These are phyloP conservation scores for Varroa destructor DNA, from an alignment of 1,140 invertebrate species.

Conservation along the genomic window DNA sequence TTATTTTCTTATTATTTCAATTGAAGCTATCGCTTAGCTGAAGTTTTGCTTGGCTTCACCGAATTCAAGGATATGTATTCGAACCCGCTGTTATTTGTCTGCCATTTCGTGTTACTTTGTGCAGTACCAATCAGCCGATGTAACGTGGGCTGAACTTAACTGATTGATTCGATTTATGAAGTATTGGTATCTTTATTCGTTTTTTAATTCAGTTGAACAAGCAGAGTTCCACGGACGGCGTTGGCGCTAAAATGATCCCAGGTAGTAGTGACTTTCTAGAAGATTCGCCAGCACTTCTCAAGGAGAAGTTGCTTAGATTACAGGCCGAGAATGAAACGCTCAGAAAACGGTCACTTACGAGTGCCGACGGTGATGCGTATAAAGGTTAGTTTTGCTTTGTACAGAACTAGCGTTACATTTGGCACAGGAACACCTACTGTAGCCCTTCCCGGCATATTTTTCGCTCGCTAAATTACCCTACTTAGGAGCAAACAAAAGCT, in stretches of 20 bases:
- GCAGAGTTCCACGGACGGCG: neutral
- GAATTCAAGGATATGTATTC: no score
- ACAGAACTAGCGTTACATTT: neutral
- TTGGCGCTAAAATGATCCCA: slow-evolving; percentile 2
- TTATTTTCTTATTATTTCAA: no score
- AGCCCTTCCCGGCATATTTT: neutral
- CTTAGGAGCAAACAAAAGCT: no score
- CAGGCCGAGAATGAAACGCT: slow-evolving; percentile 15
- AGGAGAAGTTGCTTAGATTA: slow-evolving; percentile 14
- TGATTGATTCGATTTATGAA: no score
- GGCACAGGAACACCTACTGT: neutral
- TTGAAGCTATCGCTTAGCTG: no score
- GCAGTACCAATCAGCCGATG: no score
- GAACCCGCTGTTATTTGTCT: no score
- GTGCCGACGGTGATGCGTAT: slow-evolving; percentile 9
- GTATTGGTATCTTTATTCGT: no score
- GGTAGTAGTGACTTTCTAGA: slow-evolving; percentile 7
- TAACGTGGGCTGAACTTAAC: no score
- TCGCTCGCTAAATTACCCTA: neutral
- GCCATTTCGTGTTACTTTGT: no score
- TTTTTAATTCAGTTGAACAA: neutral
- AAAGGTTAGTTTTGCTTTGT: neutral
- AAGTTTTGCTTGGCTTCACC: no score
- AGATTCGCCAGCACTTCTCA: slow-evolving; percentile 21
- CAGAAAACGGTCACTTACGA: slow-evolving; percentile 3